phyloP scores from a whole-genome alignment of 2,888 invertebrate genomes.

The Ormyrus labotus region DNA sequence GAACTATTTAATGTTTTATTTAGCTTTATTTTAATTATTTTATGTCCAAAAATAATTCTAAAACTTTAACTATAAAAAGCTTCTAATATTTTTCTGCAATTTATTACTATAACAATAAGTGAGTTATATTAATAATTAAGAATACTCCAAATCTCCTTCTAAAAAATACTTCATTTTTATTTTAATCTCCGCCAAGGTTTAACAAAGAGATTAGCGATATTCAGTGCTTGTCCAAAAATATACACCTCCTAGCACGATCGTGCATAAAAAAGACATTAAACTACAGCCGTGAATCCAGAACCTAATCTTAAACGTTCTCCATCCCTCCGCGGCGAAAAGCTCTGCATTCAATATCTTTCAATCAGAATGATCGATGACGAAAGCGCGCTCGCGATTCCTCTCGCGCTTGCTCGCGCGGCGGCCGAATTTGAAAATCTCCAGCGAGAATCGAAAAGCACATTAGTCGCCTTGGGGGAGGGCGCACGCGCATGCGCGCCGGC shows the following conservation, averaged over 20 bases:
- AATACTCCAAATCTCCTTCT: no score
- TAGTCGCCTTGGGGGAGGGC: constrained; percentile 19
- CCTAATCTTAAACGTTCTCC: not conserved
- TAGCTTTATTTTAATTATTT: no score
- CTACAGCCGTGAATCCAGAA: not conserved
- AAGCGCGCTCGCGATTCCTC: constrained; percentile 25
- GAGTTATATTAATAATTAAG: no score
- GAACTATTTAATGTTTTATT: no score
- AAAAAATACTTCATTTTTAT: no score
- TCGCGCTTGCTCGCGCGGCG: not conserved
- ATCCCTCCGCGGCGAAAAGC: constrained; percentile 41
- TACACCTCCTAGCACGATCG: not conserved
- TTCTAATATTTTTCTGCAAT: no score
- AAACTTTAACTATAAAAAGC: no score
- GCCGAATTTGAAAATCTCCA: constrained; percentile 30
- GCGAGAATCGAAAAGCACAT: constrained; percentile 27
- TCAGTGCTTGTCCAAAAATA: not conserved
- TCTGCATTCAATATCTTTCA: constrained; percentile 71
- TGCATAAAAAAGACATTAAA: constrained; percentile 32
- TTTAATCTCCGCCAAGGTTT: not conserved
- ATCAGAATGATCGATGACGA: constrained; percentile 69
- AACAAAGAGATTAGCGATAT: constrained; percentile 22
- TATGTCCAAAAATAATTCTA: no score
- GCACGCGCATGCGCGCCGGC: not conserved
- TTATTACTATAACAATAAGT: no score